Evolutionary conservation across 2,888 invertebrate genomes (phyloP).

Genomic region (Copidosoma aretas): DNA sequence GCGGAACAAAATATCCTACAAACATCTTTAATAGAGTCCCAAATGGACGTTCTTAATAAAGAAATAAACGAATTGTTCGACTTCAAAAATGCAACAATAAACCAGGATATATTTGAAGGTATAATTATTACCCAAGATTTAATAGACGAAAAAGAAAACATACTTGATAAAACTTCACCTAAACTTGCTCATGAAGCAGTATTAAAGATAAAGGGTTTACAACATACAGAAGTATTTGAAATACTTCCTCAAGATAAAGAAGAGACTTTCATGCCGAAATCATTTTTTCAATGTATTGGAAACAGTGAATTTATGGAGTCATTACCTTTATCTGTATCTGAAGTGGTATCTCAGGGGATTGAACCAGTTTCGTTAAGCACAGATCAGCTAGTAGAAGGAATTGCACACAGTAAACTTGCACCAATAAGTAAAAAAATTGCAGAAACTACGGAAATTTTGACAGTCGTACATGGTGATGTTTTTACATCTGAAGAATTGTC

Average conservation of each 20-base stretch:
- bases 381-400: slow-evolving; percentile 51
- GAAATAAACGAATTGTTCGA: slow-evolving; percentile 45
- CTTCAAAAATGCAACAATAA: slow-evolving; percentile 62
- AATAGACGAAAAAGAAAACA: slow-evolving; percentile 60
- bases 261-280: slow-evolving; percentile 46
- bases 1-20: slow-evolving; percentile 51
- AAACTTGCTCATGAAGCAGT: slow-evolving; percentile 61
- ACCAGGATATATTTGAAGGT: slow-evolving; percentile 65
- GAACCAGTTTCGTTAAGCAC: slow-evolving; percentile 34
- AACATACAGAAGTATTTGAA: slow-evolving; percentile 58
- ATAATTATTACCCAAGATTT: slow-evolving; percentile 66
- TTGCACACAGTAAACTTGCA: slow-evolving; percentile 55
- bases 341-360: slow-evolving; percentile 37
- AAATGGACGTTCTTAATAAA: slow-evolving; percentile 50
- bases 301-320: slow-evolving; percentile 40
- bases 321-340: slow-evolving; percentile 39
- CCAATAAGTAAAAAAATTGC: slow-evolving; percentile 56
- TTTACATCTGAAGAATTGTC: slow-evolving; percentile 35
- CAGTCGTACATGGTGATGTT: slow-evolving; percentile 38
- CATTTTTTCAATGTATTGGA: slow-evolving; percentile 43
- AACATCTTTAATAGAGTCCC: slow-evolving; percentile 56
- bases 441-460: slow-evolving; percentile 47
- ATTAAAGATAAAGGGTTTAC: slow-evolving; percentile 61
- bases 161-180: slow-evolving; percentile 47
- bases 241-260: slow-evolving; percentile 59